Conservation (phyloP, 2,113 vertebrate genomes). For the Pyxicephalus adspersus region DNA sequence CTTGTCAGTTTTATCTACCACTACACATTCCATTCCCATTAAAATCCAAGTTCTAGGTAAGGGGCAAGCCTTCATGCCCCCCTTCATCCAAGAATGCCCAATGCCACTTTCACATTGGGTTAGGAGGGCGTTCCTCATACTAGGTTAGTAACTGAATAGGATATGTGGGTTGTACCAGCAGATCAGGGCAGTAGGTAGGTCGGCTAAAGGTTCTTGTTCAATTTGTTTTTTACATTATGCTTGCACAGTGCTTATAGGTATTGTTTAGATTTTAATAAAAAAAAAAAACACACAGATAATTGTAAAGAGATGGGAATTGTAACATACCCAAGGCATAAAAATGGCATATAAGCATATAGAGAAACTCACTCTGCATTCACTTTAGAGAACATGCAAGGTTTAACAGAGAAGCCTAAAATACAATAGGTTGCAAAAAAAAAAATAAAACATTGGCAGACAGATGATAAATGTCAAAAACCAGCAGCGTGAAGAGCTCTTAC, state of each 20-base stretch:
- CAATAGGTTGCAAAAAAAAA: conserved; percentile 48
- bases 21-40: too few relatives aligned
- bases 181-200: too few relatives aligned
- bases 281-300: conserved; percentile 14
- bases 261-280: background rate
- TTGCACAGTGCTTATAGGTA: background rate
- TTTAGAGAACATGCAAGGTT: conserved; percentile 41
- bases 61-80: too few relatives aligned
- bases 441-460: conserved; percentile 45
- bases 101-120: too few relatives aligned
- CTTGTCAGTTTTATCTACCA: too few relatives aligned
- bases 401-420: conserved; percentile 45
- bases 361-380: conserved; percentile 34
- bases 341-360: conserved; percentile 2
- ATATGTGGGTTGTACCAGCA: too few relatives aligned
- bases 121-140: too few relatives aligned
- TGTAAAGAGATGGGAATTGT: conserved; percentile 38
- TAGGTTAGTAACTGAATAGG: too few relatives aligned
- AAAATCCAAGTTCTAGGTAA: too few relatives aligned
- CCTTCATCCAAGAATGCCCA: too few relatives aligned
- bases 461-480: conserved; percentile 51
- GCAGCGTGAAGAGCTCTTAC: conserved; percentile 39
- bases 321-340: conserved; percentile 41
- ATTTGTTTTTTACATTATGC: too few relatives aligned
- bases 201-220: too few relatives aligned